phyloP scores from a whole-genome alignment of 2,797 vertebrate genomes.

The Podarcis lilfordi region DNA sequence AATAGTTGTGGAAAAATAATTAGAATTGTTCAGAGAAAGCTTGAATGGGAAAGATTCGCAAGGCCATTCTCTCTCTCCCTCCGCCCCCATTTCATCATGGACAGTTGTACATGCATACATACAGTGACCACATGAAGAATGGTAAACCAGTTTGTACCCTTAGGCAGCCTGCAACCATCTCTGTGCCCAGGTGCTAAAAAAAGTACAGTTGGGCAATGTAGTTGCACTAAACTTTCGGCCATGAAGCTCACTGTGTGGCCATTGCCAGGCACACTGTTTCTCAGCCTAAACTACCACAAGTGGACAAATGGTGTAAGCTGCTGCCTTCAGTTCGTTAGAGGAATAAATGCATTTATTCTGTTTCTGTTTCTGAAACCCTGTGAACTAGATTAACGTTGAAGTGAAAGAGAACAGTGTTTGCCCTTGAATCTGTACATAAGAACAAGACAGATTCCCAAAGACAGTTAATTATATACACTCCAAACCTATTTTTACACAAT shows the following conservation, averaged over 20 bases:
- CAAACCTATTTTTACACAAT: neutral
- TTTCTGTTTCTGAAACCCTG: neutral
- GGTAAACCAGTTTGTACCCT: neutral
- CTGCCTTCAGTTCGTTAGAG: no score
- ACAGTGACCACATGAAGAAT: neutral
- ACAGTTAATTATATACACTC: conserved; percentile 47
- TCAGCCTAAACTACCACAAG: no score
- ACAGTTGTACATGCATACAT: no score
- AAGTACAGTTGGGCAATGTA: neutral
- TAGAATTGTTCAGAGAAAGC: neutral
- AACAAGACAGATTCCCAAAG: conserved; percentile 43
- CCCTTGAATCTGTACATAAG: conserved; percentile 18
- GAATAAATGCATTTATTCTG: neutral
- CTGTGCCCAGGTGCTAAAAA: neutral
- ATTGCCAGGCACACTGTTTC: neutral
- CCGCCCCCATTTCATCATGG: neutral
- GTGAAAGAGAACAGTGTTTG: conserved; percentile 31
- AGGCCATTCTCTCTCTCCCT: no score
- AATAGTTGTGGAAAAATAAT: neutral
- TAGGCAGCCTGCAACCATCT: neutral
- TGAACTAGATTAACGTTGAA: neutral
- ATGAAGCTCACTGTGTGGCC: neutral
- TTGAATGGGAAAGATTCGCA: neutral
- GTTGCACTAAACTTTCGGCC: neutral
- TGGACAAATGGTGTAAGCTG: no score